These are phyloP conservation scores for Falco naumanni DNA, from an alignment of 2,797 vertebrate species.

Conservation along the genomic window DNA sequence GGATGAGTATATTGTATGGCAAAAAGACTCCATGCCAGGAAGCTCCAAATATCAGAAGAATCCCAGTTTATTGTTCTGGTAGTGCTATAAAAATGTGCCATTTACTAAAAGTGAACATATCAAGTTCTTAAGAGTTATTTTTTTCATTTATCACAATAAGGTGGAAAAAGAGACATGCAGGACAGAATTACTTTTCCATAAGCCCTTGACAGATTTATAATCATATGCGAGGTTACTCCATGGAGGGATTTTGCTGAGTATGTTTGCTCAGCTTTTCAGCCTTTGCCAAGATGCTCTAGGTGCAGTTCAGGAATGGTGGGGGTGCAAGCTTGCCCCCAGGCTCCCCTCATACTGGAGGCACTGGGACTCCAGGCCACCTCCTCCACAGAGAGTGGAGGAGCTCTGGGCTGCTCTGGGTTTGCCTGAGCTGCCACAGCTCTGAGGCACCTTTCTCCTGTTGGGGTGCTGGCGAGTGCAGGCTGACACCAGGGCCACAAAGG, in stretches of 20 bases:
- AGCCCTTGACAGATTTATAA: slow-evolving; percentile 6
- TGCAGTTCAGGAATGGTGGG: background rate
- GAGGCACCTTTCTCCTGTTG: background rate
- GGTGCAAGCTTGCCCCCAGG: background rate
- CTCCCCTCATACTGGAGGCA: background rate
- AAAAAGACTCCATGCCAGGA: slow-evolving; percentile 52
- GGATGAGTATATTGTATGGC: slow-evolving; percentile 57
- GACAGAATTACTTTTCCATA: slow-evolving; percentile 53
- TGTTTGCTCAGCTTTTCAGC: background rate
- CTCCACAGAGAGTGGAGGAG: no score
- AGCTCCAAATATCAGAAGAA: slow-evolving; percentile 45
- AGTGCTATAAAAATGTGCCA: slow-evolving; percentile 56
- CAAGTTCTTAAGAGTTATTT: slow-evolving; percentile 59
- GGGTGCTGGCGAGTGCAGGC: background rate
- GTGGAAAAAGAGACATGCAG: background rate
- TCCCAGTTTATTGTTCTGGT: slow-evolving; percentile 30
- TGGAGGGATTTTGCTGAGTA: slow-evolving; percentile 3
- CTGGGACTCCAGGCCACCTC: background rate
- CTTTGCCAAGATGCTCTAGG: background rate
- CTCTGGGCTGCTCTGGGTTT: background rate
- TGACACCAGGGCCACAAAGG: background rate
- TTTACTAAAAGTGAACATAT: slow-evolving; percentile 47
- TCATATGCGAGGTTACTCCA: background rate
- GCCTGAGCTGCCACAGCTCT: background rate
- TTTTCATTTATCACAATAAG: slow-evolving; percentile 36